Evolutionary conservation across 2,888 invertebrate species (phyloP).

Genomic region (Ectropis crepuscularia): DNA sequence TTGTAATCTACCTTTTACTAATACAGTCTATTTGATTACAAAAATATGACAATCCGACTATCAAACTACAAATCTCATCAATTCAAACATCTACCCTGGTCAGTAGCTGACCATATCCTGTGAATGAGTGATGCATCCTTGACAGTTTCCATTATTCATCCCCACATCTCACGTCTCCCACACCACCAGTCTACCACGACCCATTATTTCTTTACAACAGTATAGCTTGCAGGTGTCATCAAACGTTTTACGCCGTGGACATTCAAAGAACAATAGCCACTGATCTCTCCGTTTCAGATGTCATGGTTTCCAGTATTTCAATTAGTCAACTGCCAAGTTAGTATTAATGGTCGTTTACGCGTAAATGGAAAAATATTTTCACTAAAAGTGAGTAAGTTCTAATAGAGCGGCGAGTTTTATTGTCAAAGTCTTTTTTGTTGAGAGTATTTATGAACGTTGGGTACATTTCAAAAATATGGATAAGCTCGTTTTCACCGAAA

Average conservation of each 20-base stretch:
- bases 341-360: constrained; percentile 24
- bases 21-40: too few species aligned
- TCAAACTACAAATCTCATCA: constrained; percentile 2
- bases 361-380: constrained; percentile 11
- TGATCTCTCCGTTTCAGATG: constrained; percentile 38
- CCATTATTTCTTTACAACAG: constrained; percentile 26
- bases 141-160: constrained; percentile 54
- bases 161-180: constrained; percentile 44
- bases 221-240: constrained; percentile 42
- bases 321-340: constrained; percentile 39
- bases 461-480: too few species aligned
- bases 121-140: constrained; percentile 35
- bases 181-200: constrained; percentile 39
- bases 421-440: neutral
- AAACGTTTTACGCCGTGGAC: constrained; percentile 47
- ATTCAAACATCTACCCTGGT: neutral
- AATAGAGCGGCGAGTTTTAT: neutral
- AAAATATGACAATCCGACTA: neutral
- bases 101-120: constrained; percentile 8
- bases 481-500: too few species aligned
- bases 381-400: neutral
- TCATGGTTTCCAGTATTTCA: constrained; percentile 32
- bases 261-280: constrained; percentile 49
- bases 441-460: too few species aligned
- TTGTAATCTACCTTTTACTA: too few species aligned